Evolutionary conservation across 2,113 vertebrate genomes (phyloP).

Genomic region (Ramphastos sulfuratus): DNA sequence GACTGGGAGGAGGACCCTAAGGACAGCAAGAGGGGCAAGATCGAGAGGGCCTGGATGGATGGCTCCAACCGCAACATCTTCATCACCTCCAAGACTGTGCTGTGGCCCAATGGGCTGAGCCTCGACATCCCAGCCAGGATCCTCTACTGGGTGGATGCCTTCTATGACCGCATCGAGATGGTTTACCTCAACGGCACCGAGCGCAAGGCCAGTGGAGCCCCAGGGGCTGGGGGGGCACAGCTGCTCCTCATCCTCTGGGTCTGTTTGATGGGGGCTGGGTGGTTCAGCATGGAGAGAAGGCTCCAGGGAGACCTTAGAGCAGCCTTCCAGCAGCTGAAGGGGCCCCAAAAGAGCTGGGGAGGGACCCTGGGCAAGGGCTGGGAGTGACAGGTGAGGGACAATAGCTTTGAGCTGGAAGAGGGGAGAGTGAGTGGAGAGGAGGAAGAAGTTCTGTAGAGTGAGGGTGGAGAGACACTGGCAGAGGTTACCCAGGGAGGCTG

Average conservation of each 20-base stretch:
- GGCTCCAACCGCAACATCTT: slow-evolving; percentile 91
- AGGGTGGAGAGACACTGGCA: too few species aligned
- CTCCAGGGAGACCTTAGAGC: too few species aligned
- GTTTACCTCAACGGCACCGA: slow-evolving; percentile 90
- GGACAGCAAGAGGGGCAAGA: slow-evolving; percentile 93
- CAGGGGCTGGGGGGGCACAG: fast-evolving
- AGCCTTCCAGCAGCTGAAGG: too few species aligned
- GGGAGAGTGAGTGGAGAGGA: too few species aligned
- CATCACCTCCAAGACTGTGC: slow-evolving; percentile 92
- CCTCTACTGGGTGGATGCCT: slow-evolving; percentile 98
- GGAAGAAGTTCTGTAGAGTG: too few species aligned
- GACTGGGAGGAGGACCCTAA: slow-evolving; percentile 98
- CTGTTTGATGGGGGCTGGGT: not conserved
- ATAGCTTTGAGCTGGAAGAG: too few species aligned
- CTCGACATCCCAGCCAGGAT: slow-evolving; percentile 91
- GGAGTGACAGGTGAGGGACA: too few species aligned
- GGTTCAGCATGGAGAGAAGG: too few species aligned
- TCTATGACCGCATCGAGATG: slow-evolving; percentile 95
- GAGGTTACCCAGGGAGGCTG: too few species aligned
- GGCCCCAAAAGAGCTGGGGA: too few species aligned
- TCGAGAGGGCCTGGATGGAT: slow-evolving; percentile 97
- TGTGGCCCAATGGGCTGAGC: slow-evolving; percentile 96
- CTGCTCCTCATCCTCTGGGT: fast-evolving
- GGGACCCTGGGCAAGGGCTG: too few species aligned
- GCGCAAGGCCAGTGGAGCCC: slow-evolving; percentile 78